These are phyloP conservation scores for Danio jaintianensis DNA, from an alignment of 2,797 vertebrate genomes.

Conservation along the genomic window DNA sequence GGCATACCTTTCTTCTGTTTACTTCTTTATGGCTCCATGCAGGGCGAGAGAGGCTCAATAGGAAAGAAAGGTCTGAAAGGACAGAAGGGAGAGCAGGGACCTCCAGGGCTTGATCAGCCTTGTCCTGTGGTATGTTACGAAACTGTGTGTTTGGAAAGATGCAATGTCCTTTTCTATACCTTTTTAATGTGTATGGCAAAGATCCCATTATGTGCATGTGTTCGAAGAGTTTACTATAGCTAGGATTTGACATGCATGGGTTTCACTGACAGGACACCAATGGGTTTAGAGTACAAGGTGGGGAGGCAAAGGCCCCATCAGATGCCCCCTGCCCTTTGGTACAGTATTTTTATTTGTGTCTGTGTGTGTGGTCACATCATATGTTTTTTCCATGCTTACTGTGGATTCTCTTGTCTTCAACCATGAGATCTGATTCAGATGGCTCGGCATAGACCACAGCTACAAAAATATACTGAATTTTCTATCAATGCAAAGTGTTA, in stretches of 20 bases:
- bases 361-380: conserved; percentile 62
- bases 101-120: conserved; percentile 93
- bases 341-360: conserved; percentile 72
- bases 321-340: conserved; percentile 85
- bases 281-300: conserved; percentile 74
- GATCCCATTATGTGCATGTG: neutral
- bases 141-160: neutral
- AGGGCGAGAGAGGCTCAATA: conserved; percentile 90
- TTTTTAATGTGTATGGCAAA: neutral
- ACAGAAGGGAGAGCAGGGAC: conserved; percentile 94
- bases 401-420: conserved; percentile 15
- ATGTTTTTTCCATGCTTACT: conserved; percentile 39
- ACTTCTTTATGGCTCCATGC: conserved; percentile 19
- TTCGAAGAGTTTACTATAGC: conserved; percentile 44
- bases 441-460: conserved; percentile 27
- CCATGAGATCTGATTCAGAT: conserved; percentile 20
- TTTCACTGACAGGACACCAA: conserved; percentile 81
- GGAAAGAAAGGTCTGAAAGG: conserved; percentile 94
- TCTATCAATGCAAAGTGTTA: neutral
- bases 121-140: conserved; percentile 91
- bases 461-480: neutral
- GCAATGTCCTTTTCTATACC: neutral
- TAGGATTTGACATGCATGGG: conserved; percentile 71
- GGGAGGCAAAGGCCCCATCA: conserved; percentile 73
- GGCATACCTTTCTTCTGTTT: neutral